A percentile compares a stretch with the other conserved stretches of the same genome.
These are phyloP conservation scores for Epizoanthus illoricatus DNA, from an alignment of 92 coral and sea anemone species.

Conservation along the genomic window DNA sequence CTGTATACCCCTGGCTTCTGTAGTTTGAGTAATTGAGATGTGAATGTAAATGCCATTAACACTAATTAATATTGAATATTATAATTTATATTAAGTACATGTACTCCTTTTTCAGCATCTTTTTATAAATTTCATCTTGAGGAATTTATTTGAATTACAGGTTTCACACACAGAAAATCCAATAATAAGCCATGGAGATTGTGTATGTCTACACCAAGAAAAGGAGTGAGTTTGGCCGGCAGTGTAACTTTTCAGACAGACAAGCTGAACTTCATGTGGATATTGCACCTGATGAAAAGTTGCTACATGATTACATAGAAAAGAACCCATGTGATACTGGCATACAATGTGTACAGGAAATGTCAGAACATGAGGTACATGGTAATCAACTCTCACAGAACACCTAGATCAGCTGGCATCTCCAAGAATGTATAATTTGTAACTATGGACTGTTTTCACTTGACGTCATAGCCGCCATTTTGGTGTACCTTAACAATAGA, in stretches of 20 bases:
- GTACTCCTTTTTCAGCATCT: neutral
- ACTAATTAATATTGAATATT: too few species aligned
- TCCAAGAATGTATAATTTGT: too few species aligned
- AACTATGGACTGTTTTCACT: too few species aligned
- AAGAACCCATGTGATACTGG: slow-evolving; percentile 99
- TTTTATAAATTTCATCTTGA: neutral
- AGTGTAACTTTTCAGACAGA: slow-evolving; percentile 98
- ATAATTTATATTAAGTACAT: too few species aligned
- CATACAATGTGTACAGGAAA: slow-evolving; percentile 98
- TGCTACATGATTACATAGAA: slow-evolving; percentile 92
- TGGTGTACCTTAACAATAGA: too few species aligned
- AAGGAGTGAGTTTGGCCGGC: slow-evolving; percentile 97
- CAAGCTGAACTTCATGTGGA: slow-evolving; percentile 99
- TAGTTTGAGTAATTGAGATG: too few species aligned
- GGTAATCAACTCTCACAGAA: too few species aligned
- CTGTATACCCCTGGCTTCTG: too few species aligned
- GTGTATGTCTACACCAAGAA: slow-evolving; percentile 98
- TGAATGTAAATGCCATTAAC: too few species aligned
- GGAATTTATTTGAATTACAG: neutral
- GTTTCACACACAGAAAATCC: neutral
- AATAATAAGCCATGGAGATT: slow-evolving; percentile 77
- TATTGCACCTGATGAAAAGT: slow-evolving; percentile 94
- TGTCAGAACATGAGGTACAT: slow-evolving; percentile 98
- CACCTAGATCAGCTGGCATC: too few species aligned
- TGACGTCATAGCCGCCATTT: too few species aligned